A percentile compares a stretch with the other conserved stretches of the same genome.
Conservation (phyloP, 23 tunicate genomes). For the Phallusia fumigata region DNA sequence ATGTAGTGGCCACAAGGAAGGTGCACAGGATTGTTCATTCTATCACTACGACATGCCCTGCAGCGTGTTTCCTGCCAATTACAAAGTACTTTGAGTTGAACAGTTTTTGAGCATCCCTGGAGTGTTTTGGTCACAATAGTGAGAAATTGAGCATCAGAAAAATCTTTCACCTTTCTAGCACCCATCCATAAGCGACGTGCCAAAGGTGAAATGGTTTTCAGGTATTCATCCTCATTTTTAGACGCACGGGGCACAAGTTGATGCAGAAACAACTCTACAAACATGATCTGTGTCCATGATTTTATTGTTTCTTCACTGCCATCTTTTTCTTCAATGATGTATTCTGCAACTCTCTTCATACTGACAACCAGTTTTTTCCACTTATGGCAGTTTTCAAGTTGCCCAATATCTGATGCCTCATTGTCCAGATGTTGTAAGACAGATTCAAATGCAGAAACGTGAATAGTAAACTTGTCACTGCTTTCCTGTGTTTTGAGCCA, state of each 20-base stretch:
- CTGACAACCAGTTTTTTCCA: conserved; percentile 27
- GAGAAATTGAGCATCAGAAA: conserved; percentile 29
- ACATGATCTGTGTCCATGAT: conserved; percentile 4
- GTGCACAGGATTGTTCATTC: conserved; percentile 17
- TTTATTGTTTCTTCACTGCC: background rate
- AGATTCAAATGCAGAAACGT: conserved; percentile 32
- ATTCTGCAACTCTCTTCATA: conserved; percentile 26
- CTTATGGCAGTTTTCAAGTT: conserved; percentile 22
- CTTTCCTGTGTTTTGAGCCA: conserved; percentile 25
- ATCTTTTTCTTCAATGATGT: background rate
- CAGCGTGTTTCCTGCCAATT: conserved; percentile 35
- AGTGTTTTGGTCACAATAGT: conserved; percentile 41
- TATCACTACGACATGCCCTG: conserved; percentile 24
- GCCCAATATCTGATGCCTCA: conserved; percentile 21
- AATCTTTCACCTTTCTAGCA: conserved; percentile 28
- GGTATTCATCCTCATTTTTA: conserved; percentile 12
- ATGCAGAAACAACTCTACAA: conserved; percentile 43
- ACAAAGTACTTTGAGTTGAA: conserved; percentile 24
- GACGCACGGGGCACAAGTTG: conserved; percentile 41
- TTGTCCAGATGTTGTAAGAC: conserved; percentile 13
- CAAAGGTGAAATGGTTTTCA: conserved; percentile 18
- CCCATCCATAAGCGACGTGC: conserved; percentile 34
- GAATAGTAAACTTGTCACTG: conserved; percentile 9
- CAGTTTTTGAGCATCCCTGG: conserved; percentile 39
- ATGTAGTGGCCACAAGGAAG: conserved; percentile 45